A percentile compares a stretch with the other conserved stretches of the same genome.
Conservation (phyloP, 2,797 vertebrate species). For the Odontamblyopus lacepedii region DNA sequence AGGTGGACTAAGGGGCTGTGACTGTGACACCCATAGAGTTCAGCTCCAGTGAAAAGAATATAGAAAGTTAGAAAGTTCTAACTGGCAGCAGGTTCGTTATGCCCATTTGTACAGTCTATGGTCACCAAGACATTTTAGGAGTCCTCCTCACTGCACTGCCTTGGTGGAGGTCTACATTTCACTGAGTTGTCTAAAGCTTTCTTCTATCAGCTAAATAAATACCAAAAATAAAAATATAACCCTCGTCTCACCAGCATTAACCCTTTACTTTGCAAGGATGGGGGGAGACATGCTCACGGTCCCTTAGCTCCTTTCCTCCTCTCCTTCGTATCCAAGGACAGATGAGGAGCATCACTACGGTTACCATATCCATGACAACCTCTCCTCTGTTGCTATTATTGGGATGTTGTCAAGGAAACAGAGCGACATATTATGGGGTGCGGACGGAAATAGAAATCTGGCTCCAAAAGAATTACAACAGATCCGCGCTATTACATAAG, state of each 20-base stretch:
- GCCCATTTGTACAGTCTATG: no score
- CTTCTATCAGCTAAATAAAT: no score
- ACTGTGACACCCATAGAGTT: no score
- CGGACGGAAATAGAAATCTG: constrained; percentile 68
- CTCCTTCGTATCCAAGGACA: constrained; percentile 63
- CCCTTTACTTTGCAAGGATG: constrained; percentile 22
- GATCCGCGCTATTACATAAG: constrained; percentile 67
- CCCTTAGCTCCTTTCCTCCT: constrained; percentile 34
- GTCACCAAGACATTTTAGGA: no score
- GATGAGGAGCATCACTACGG: constrained; percentile 77
- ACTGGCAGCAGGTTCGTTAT: no score
- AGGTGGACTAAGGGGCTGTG: no score
- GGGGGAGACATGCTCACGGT: constrained; percentile 28
- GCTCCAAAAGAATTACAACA: constrained; percentile 61
- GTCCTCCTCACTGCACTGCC: no score
- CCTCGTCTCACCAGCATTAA: neutral
- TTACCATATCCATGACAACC: constrained; percentile 84
- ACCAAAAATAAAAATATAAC: neutral
- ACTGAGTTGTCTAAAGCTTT: no score
- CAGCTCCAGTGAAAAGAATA: no score
- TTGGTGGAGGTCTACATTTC: no score
- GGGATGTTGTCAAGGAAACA: constrained; percentile 72
- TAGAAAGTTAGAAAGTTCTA: no score
- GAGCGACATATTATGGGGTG: constrained; percentile 72
- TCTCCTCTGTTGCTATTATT: constrained; percentile 70